Conservation (phyloP, 2,797 vertebrate species). For the Pantherophis alleghaniensis region DNA sequence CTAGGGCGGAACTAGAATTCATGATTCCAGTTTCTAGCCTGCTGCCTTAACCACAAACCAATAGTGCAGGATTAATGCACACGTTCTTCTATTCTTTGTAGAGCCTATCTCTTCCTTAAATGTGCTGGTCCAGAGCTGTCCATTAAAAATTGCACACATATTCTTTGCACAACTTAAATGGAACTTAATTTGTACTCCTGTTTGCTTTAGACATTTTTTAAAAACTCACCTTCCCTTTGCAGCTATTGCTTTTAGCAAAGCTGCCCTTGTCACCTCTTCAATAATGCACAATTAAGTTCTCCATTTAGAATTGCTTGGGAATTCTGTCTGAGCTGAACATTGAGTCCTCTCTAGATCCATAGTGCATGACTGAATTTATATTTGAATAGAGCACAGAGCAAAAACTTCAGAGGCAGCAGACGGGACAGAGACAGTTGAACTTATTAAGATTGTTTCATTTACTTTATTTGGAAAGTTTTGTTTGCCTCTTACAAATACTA, state of each 20-base stretch:
- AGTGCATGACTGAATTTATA: rapidly evolving
- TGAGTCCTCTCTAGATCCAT: background rate
- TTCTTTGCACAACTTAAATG: background rate
- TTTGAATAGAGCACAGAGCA: background rate
- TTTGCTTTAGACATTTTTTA: background rate
- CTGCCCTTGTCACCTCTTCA: background rate
- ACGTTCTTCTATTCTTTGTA: background rate
- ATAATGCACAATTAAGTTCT: background rate
- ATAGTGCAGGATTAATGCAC: background rate
- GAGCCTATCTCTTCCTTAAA: background rate
- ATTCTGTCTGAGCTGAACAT: background rate
- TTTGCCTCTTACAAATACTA: background rate
- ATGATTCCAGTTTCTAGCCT: background rate
- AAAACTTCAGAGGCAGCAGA: background rate
- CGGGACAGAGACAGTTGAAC: rapidly evolving
- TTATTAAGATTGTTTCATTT: background rate
- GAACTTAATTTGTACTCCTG: background rate
- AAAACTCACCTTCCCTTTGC: background rate
- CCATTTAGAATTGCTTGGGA: background rate
- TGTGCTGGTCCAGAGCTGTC: background rate
- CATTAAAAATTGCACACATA: background rate
- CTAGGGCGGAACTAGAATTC: background rate
- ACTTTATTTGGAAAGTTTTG: slow-evolving; percentile 2
- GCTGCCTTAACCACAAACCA: background rate
- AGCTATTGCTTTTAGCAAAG: background rate